These are phyloP conservation scores for Laterallus jamaicensis DNA, from an alignment of 2,113 vertebrate species.

Conservation along the genomic window DNA sequence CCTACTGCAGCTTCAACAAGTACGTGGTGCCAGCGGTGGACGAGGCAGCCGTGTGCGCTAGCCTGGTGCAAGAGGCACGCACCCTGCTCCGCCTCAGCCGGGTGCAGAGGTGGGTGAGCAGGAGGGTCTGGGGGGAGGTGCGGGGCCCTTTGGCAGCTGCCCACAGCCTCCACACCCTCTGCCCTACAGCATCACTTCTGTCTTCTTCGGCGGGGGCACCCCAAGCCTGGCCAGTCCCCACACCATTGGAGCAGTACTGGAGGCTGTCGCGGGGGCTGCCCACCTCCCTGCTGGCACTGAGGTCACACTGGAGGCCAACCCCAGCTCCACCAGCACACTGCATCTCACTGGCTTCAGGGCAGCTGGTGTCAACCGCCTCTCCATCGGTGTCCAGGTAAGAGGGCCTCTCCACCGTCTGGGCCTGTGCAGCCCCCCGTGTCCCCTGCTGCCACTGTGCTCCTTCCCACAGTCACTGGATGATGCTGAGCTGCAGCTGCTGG, in stretches of 20 bases:
- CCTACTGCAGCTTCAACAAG: conserved; percentile 95
- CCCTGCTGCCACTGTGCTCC: rapidly evolving
- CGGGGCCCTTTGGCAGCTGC: rapidly evolving
- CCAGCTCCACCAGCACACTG: conserved; percentile 73
- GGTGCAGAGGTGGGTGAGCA: conserved; percentile 76
- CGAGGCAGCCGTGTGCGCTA: conserved; percentile 72
- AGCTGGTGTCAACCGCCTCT: conserved; percentile 89
- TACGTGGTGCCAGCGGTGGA: conserved; percentile 82
- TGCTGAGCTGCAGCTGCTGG: conserved; percentile 79
- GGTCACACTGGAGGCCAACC: conserved; percentile 90
- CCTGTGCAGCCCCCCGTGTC: rapidly evolving
- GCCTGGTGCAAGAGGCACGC: conserved; percentile 80
- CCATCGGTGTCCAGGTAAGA: conserved; percentile 89
- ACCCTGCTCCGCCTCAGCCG: conserved; percentile 83
- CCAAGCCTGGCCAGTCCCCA: conserved; percentile 87
- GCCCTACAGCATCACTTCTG: conserved; percentile 81
- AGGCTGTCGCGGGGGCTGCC: conserved; percentile 69
- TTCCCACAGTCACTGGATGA: conserved; percentile 82
- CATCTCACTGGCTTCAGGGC: conserved; percentile 75
- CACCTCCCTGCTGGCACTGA: conserved; percentile 75
- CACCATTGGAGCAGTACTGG: conserved; percentile 80
- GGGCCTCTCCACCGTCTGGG: rapidly evolving
- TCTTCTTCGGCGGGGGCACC: conserved; percentile 93
- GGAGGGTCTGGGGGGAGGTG: rapidly evolving
- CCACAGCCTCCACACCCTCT: not conserved